Conservation (phyloP, 2,888 invertebrate genomes). For the Tiphia femorata region DNA sequence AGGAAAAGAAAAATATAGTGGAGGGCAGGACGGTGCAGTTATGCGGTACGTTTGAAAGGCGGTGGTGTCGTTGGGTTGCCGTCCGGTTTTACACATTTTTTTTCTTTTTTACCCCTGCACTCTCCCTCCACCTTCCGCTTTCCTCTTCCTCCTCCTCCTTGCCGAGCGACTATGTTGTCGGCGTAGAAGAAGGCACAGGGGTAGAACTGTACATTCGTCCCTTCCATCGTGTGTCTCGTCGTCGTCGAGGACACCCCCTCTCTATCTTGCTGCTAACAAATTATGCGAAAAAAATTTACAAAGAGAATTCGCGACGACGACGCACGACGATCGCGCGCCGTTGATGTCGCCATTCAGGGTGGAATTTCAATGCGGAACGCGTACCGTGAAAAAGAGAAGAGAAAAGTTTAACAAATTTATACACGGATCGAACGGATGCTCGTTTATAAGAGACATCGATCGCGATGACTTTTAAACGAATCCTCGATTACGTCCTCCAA, state of each 20-base stretch:
- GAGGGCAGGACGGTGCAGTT: not conserved
- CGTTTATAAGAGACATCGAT: too few species aligned
- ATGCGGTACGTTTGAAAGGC: not conserved
- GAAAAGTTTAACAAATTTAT: too few species aligned
- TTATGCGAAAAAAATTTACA: slow-evolving; percentile 57
- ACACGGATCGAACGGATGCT: too few species aligned
- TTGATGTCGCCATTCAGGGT: not conserved
- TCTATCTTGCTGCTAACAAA: too few species aligned
- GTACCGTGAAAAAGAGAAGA: not conserved
- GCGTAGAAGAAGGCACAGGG: not conserved
- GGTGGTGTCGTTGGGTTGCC: not conserved
- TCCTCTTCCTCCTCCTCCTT: too few species aligned
- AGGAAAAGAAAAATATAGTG: not conserved
- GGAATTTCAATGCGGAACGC: not conserved
- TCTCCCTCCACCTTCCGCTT: too few species aligned
- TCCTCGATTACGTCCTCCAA: too few species aligned
- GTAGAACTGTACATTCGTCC: not conserved
- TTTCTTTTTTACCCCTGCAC: too few species aligned
- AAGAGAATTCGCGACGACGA: slow-evolving; percentile 36
- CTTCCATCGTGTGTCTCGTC: not conserved
- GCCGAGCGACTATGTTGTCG: not conserved
- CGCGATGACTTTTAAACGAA: too few species aligned
- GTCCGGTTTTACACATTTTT: not conserved
- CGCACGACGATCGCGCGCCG: not conserved
- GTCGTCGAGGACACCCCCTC: slow-evolving; percentile 34